These are phyloP conservation scores for Colostygia pectinataria DNA, from an alignment of 2,888 invertebrate species.

Conservation along the genomic window DNA sequence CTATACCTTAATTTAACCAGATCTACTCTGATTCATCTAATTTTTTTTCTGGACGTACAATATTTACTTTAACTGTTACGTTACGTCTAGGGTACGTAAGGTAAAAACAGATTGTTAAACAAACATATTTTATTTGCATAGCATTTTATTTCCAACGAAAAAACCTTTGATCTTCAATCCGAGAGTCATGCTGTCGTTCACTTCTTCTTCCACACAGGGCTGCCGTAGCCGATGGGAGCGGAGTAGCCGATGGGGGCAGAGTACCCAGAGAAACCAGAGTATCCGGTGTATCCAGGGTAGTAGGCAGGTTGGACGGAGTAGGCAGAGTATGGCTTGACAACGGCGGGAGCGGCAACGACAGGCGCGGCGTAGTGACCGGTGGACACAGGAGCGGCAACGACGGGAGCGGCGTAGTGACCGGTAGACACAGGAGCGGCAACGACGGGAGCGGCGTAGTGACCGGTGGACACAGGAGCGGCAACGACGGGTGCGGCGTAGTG, in stretches of 20 bases:
- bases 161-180: constrained; percentile 16
- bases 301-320: constrained; percentile 21
- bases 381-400: background rate
- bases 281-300: constrained; percentile 25
- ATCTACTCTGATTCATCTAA: no score
- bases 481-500: background rate
- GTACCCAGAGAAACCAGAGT: constrained; percentile 19
- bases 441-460: background rate
- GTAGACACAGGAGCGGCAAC: background rate
- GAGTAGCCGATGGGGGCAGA: constrained; percentile 18
- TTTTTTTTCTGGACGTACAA: no score
- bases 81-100: background rate
- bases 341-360: background rate
- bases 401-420: constrained; percentile 7
- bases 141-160: constrained; percentile 9
- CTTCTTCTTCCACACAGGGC: constrained; percentile 26
- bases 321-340: constrained; percentile 16
- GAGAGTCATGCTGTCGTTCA: constrained; percentile 14
- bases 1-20: no score
- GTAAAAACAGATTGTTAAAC: background rate
- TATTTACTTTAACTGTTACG: no score
- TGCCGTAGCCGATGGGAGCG: constrained; percentile 10
- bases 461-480: background rate
- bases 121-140: background rate
- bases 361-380: constrained; percentile 9